Evolutionary conservation across 2,888 invertebrate genomes (phyloP).

Genomic region (Pomacea canaliculata): DNA sequence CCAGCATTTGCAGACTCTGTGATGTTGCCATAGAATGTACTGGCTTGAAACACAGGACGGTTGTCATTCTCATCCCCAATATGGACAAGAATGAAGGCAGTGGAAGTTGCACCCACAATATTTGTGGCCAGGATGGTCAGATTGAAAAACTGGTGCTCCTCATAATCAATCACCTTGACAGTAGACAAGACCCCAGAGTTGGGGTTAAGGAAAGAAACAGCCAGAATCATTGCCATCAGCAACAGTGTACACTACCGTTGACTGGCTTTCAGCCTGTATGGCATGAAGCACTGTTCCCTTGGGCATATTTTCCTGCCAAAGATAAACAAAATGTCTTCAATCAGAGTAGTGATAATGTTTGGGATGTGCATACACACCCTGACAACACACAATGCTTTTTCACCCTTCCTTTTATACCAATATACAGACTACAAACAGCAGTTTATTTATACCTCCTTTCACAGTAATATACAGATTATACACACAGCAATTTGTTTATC

Average conservation of each 20-base stretch:
- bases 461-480: no score
- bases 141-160: constrained; percentile 82
- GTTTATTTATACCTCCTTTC: no score
- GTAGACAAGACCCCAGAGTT: constrained; percentile 86
- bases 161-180: constrained; percentile 80
- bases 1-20: constrained; percentile 77
- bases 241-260: constrained; percentile 76
- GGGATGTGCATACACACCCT: no score
- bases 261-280: constrained; percentile 56
- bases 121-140: constrained; percentile 86
- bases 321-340: not conserved
- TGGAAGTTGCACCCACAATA: constrained; percentile 83
- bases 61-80: constrained; percentile 84
- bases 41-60: constrained; percentile 82
- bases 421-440: no score
- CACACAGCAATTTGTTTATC: no score
- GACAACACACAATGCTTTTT: no score
- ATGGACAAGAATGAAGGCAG: constrained; percentile 83
- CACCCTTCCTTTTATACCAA: no score
- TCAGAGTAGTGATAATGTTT: no score
- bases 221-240: constrained; percentile 83
- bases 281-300: constrained; percentile 51
- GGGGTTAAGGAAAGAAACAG: constrained; percentile 86
- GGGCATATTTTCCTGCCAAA: constrained; percentile 55
- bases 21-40: constrained; percentile 83